Base-by-base conservation (phyloP, 2,888 invertebrate genomes). In the Hybos culiciformis region DNA sequence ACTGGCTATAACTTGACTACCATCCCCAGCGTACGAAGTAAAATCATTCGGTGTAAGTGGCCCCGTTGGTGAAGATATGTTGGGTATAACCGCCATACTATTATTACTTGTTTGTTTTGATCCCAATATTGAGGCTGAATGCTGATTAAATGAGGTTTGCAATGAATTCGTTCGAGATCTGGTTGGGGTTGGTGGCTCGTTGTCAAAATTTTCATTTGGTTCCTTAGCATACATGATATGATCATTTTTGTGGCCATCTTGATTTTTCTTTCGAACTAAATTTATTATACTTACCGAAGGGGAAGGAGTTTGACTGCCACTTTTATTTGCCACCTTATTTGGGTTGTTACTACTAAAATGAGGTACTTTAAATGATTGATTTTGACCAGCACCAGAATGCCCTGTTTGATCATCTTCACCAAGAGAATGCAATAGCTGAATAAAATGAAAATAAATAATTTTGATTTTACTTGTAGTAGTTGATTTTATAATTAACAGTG, bases 361-460 rank as follows among this genome's bases (percentile, higher is more conserved):
- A 7, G 61, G 66, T 31, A 63, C 62, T n/a, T 29, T 29, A n/a
- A n/a, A n/a, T n/a, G 29, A n/a, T n/a, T 29, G 29, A n/a, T n/a
- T 12, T n/a, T n/a, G n/a, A 29, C 29, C 29, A n/a, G 29, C 7
- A 29, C n/a, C n/a, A 29, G 12, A n/a, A n/a, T n/a, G 29, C 53
- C 72, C 45, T 43, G 47, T 72, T 47, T 74, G 74, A 42, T 84
- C 80, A 53, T 86, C 86, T 53, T 83, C 83, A 51, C 80, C 83
- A 46, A 84, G 71, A 0, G 84, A 82, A 60, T 85, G 79, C 44
- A 86, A 65, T 23, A 86, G 66, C 80, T 85, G 62, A 31, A 54
- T 12, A 5, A 29, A 29, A 29, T 4, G 5, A 29, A 29, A 29
- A n/a, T n/a, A n/a, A n/a, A n/a, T n/a, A n/a, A n/a, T n/a, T n/a